Evolutionary conservation across 2,797 vertebrate genomes (phyloP), one percentile per base, ranked within the genome.

Genomic region (Gorsachius magnificus): DNA sequence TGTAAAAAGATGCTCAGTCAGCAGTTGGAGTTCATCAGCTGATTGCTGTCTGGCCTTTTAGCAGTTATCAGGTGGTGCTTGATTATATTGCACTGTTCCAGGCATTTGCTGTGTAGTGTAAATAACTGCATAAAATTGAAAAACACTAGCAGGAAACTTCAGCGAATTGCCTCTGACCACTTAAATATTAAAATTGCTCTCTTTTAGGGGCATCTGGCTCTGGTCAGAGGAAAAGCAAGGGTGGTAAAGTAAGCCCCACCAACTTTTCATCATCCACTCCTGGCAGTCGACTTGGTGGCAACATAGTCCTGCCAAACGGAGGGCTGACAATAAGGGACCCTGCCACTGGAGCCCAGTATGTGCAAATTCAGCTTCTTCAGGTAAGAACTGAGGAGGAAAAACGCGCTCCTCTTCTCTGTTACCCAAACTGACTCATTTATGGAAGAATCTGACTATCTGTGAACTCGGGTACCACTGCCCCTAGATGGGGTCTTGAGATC

Each of bases 291-390:
- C 98, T 98, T 54, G 91, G 98, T 51, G 98, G 98, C 83, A 98
- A 95, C 80, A 83, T 98, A 19, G 83, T 97, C 61, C 93, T 98
- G 33, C 98, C 98, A 60, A 98, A 98, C 3, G 98, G 98, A 84
- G 98, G 98, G 28, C 97, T 98, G 76, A 98, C 98, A 10, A 97
- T 99, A 89, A 98, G 98, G 66, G 98, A 99, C 92, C 98, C 98
- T 1, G 98, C 98, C 46, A 98, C 98, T 0, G 98, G 99, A 41
- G 94, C 98, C 20, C 99, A 99, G 86, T 99, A 99, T 81, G 98
- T 99, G 88, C 99, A 99, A 97, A 99, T 99, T 76, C 99, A 99
- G 93, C 97, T 99, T 45, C 97, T 99, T 89, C 99, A 99, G 99
- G 99, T 99, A 95, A 98, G 97, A 90, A 26, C 41, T 71, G 79